A percentile compares a stretch with the other conserved stretches of the same genome.
phyloP scores from a whole-genome alignment of 2,888 invertebrate genomes.

The Gastracanthus pulcherrimus region DNA sequence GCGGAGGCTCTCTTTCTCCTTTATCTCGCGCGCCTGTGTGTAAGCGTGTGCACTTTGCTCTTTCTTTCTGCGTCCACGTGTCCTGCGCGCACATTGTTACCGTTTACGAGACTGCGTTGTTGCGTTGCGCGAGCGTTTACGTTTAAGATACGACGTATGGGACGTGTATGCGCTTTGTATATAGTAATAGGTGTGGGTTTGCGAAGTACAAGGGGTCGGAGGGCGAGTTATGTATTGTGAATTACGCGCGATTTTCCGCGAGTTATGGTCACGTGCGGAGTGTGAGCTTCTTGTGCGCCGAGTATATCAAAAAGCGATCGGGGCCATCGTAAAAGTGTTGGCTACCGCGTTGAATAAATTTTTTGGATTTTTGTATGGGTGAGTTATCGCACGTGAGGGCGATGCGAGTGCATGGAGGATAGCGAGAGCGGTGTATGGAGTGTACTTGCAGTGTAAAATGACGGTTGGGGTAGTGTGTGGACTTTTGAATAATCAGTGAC shows the following conservation, averaged over 20 bases:
- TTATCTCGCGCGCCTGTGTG: slow-evolving; percentile 16
- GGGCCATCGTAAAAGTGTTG: slow-evolving; percentile 31
- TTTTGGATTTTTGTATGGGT: slow-evolving; percentile 13
- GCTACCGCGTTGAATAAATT: slow-evolving; percentile 46
- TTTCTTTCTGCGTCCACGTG: no score
- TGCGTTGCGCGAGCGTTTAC: background rate
- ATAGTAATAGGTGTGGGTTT: background rate
- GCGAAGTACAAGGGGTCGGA: background rate
- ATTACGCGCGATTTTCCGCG: slow-evolving; percentile 25
- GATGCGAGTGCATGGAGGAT: background rate
- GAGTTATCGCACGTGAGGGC: background rate
- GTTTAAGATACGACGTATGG: slow-evolving; percentile 24
- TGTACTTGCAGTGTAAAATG: no score
- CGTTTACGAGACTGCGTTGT: slow-evolving; percentile 64
- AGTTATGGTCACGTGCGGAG: background rate
- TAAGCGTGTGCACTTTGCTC: slow-evolving; percentile 1
- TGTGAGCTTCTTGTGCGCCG: background rate
- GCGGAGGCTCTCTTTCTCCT: background rate
- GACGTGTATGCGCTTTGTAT: no score
- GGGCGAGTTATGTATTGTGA: slow-evolving; percentile 22
- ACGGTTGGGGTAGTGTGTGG: no score
- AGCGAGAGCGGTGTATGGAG: no score
- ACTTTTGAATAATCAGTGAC: no score
- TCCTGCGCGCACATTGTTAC: slow-evolving; percentile 54
- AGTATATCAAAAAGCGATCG: slow-evolving; percentile 43